These are phyloP conservation scores for Sylvilagus bachmani DNA, from an alignment of 2,113 vertebrate species.

Conservation along the genomic window DNA sequence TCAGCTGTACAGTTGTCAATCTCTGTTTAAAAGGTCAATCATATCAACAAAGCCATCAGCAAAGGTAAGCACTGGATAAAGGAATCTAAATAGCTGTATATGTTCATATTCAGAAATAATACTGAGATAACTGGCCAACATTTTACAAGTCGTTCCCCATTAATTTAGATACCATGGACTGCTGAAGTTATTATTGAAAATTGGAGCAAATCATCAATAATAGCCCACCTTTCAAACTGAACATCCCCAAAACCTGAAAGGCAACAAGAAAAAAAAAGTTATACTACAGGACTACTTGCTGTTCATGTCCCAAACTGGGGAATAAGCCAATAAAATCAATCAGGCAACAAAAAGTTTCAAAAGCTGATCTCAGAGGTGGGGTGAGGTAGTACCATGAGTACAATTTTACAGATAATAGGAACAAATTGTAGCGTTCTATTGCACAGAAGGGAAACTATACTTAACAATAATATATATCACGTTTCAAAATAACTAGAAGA, in stretches of 20 bases:
- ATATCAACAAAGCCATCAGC: background rate
- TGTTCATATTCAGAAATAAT: background rate
- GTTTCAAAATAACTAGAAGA: background rate
- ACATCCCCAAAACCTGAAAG: background rate
- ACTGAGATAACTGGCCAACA: background rate
- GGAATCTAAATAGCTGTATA: background rate
- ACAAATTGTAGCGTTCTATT: background rate
- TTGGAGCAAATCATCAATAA: background rate
- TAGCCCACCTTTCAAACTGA: background rate
- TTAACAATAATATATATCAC: background rate
- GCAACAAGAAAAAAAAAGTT: background rate
- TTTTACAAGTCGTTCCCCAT: background rate
- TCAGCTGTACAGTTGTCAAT: background rate
- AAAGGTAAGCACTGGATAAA: background rate
- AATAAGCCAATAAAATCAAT: background rate
- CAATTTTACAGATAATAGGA: background rate
- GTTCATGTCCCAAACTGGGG: background rate
- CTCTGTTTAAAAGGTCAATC: background rate
- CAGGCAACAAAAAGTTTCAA: background rate
- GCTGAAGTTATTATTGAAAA: background rate
- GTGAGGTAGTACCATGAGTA: background rate
- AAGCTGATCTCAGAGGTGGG: background rate
- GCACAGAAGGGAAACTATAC: background rate
- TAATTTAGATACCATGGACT: background rate
- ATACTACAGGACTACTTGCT: background rate